phyloP scores from a whole-genome alignment of 2,797 vertebrate genomes.

The Chanos chanos region DNA sequence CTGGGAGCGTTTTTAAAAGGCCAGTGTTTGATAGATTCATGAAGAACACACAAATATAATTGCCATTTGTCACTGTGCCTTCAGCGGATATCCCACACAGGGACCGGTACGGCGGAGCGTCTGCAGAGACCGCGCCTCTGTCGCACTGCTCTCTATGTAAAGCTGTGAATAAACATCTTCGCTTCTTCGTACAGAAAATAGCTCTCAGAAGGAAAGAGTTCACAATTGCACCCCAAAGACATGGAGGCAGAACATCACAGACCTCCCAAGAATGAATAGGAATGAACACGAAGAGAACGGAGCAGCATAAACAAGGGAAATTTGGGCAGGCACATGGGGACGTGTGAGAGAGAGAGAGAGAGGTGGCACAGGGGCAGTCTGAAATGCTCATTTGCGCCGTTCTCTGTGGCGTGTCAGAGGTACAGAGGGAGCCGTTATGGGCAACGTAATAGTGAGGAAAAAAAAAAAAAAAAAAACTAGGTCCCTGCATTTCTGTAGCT shows the following conservation, averaged over 20 bases:
- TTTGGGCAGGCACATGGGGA: conserved; percentile 60
- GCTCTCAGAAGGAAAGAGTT: conserved; percentile 71
- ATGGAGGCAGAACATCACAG: conserved; percentile 41
- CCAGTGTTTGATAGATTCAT: conserved; percentile 84
- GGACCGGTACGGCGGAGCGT: conserved; percentile 55
- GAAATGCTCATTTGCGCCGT: conserved; percentile 65
- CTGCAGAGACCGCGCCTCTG: conserved; percentile 57
- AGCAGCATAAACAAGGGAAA: conserved; percentile 74
- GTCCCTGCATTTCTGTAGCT: conserved; percentile 56
- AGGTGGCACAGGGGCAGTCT: conserved; percentile 65
- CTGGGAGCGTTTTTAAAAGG: conserved; percentile 85
- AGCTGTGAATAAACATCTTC: conserved; percentile 57
- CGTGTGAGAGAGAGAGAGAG: conserved; percentile 60
- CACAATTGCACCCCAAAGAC: conserved; percentile 77
- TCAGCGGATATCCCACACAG: conserved; percentile 68
- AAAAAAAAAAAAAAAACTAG: conserved; percentile 4
- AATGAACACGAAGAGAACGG: conserved; percentile 63
- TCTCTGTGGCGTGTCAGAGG: conserved; percentile 50
- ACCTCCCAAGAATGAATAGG: conserved; percentile 66
- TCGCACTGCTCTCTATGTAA: conserved; percentile 69
- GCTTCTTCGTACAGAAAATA: conserved; percentile 73
- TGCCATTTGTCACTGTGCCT: conserved; percentile 82
- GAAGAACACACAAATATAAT: conserved; percentile 87
- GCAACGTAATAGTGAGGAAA: no score
- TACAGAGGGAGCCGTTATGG: conserved; percentile 35